Conservation (phyloP, 2,113 vertebrate genomes). For the Tachysurus fulvidraco region DNA sequence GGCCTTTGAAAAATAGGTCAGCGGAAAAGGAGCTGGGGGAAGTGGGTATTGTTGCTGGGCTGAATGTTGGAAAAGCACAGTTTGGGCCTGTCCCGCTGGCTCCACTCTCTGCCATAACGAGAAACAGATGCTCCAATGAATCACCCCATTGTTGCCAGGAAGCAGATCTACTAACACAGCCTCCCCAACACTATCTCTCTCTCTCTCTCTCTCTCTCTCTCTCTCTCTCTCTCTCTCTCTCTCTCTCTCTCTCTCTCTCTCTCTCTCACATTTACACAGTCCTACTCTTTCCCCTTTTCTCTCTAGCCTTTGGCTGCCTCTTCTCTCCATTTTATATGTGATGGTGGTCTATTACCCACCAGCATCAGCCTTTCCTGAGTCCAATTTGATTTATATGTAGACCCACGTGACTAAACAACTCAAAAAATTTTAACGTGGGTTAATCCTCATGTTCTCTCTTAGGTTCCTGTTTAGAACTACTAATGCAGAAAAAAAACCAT, state of each 20-base stretch:
- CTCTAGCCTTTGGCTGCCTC: constrained; percentile 23
- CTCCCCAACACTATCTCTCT: constrained; percentile 47
- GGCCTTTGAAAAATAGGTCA: constrained; percentile 74
- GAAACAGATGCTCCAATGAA: constrained; percentile 82
- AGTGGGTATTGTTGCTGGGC: constrained; percentile 70
- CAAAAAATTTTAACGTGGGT: background rate
- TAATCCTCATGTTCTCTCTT: constrained; percentile 44
- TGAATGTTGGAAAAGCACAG: constrained; percentile 70
- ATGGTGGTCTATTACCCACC: background rate
- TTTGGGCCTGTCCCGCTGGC: constrained; percentile 73
- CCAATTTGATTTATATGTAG: constrained; percentile 32
- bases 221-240: constrained; percentile 45
- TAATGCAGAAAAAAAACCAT: constrained; percentile 82
- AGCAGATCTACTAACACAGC: constrained; percentile 32
- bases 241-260: background rate
- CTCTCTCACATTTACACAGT: background rate
- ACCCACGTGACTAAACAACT: constrained; percentile 37
- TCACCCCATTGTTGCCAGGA: constrained; percentile 77
- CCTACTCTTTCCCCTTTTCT: constrained; percentile 15
- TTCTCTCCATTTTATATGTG: background rate
- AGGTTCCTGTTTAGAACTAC: constrained; percentile 95
- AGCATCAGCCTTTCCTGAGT: constrained; percentile 34
- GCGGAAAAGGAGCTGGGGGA: constrained; percentile 69
- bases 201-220: constrained; percentile 41
- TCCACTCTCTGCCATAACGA: constrained; percentile 65